A percentile compares a stretch with the other conserved stretches of the same genome.
Evolutionary conservation across 2,113 vertebrate species (phyloP).

Genomic region (Athene cunicularia): DNA sequence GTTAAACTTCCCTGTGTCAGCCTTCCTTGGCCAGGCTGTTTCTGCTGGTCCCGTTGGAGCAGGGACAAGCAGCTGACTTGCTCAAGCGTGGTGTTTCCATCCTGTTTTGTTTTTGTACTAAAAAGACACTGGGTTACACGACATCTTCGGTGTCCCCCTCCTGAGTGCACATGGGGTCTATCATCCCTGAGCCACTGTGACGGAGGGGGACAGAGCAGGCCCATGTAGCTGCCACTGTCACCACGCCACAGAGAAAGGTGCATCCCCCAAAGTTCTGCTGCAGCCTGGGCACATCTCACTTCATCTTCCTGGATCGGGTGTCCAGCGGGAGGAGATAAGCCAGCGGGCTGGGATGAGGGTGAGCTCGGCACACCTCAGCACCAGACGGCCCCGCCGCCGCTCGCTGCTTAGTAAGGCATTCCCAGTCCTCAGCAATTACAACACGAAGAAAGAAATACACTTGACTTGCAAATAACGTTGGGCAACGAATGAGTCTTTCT

Average conservation of each 20-base stretch:
- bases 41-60: fast-evolving
- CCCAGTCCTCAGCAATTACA: not conserved
- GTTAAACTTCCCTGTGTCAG: not conserved
- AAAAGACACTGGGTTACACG: fast-evolving
- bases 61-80: fast-evolving
- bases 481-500: not conserved
- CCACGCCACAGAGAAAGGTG: fast-evolving
- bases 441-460: not conserved
- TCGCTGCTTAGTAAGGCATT: not conserved
- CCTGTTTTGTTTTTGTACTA: not conserved
- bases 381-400: not conserved
- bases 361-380: not conserved
- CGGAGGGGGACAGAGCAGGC: not conserved
- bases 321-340: not conserved
- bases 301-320: fast-evolving
- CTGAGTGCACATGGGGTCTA: fast-evolving
- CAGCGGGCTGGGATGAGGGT: not conserved
- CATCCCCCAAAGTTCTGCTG: fast-evolving
- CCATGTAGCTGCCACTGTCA: fast-evolving
- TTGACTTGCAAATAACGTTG: conserved; percentile 19
- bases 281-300: not conserved
- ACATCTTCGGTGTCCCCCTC: fast-evolving
- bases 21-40: not conserved
- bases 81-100: not conserved
- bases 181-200: not conserved